phyloP scores from a whole-genome alignment of 35 echinoderm and acorn worm genomes.

The Heliocidaris tuberculata region DNA sequence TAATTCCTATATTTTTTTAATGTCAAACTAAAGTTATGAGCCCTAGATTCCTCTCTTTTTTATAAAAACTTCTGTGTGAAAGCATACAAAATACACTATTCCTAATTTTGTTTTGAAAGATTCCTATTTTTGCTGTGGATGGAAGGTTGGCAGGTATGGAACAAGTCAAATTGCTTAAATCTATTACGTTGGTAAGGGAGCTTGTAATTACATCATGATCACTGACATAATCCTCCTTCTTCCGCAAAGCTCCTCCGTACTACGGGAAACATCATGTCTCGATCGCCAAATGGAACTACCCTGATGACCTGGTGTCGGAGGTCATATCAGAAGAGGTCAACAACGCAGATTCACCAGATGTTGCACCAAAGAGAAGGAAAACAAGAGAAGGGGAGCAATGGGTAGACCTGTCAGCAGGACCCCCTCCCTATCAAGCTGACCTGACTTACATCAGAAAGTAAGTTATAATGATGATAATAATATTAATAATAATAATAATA shows the following conservation, averaged over 20 bases:
- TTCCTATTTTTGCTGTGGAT: too few species aligned
- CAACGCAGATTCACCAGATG: neutral
- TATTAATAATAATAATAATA: neutral
- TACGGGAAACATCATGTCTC: conserved; percentile 68
- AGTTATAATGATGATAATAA: neutral
- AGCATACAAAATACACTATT: too few species aligned
- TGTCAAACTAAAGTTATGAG: too few species aligned
- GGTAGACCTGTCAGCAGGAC: conserved; percentile 70
- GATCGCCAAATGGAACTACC: conserved; percentile 86
- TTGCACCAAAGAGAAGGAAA: conserved; percentile 28
- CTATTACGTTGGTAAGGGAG: too few species aligned
- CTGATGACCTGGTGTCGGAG: conserved; percentile 63
- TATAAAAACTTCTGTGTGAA: too few species aligned
- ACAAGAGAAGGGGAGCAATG: conserved; percentile 54
- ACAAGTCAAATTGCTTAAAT: too few species aligned
- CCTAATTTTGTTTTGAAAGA: too few species aligned
- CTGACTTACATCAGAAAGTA: conserved; percentile 56
- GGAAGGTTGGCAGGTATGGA: too few species aligned
- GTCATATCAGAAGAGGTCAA: conserved; percentile 45
- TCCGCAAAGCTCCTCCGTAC: conserved; percentile 64
- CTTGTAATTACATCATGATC: too few species aligned
- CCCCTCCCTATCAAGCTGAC: conserved; percentile 64
- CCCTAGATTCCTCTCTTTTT: too few species aligned
- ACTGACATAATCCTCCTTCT: neutral
- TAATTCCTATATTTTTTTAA: too few species aligned